Evolutionary conservation across 1,140 invertebrate genomes (phyloP).

Genomic region (Venustaconcha ellipsiformis): DNA sequence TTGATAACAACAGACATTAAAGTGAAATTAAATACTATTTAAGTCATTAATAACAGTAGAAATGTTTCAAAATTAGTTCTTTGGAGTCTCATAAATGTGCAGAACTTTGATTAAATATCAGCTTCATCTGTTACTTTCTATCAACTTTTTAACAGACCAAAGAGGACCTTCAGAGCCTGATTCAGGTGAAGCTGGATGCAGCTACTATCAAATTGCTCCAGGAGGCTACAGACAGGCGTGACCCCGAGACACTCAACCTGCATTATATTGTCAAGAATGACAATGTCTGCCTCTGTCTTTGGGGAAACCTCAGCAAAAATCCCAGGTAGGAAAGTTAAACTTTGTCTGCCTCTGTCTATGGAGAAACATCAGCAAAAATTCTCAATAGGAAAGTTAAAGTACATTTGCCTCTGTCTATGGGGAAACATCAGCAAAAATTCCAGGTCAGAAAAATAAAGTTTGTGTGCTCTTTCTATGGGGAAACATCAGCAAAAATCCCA

Average conservation of each 20-base stretch:
- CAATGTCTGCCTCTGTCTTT: constrained; percentile 63
- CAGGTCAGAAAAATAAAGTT: constrained; percentile 9
- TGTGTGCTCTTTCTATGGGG: neutral
- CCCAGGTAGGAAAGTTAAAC: constrained; percentile 45
- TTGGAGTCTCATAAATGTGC: too few species aligned
- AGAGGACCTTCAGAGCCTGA: constrained; percentile 58
- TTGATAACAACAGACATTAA: too few species aligned
- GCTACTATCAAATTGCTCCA: constrained; percentile 58
- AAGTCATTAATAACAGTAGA: too few species aligned
- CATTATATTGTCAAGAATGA: constrained; percentile 53
- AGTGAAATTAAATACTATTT: too few species aligned
- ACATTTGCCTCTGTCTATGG: too few species aligned
- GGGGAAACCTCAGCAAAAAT: constrained; percentile 69
- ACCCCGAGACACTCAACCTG: constrained; percentile 66
- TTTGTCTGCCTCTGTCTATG: too few species aligned
- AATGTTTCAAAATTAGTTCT: too few species aligned
- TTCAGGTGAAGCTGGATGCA: constrained; percentile 60
- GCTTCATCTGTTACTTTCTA: neutral
- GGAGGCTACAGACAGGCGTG: constrained; percentile 55
- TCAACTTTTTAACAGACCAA: constrained; percentile 50
- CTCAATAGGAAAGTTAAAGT: too few species aligned
- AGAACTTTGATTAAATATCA: too few species aligned
- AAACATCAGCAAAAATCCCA: neutral
- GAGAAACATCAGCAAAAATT: too few species aligned
- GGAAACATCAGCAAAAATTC: constrained; percentile 27